Percentiles rank a stretch among this genome's conserved stretches.
phyloP scores from a whole-genome alignment of 2,113 vertebrate species.

The Silurus glanis region DNA sequence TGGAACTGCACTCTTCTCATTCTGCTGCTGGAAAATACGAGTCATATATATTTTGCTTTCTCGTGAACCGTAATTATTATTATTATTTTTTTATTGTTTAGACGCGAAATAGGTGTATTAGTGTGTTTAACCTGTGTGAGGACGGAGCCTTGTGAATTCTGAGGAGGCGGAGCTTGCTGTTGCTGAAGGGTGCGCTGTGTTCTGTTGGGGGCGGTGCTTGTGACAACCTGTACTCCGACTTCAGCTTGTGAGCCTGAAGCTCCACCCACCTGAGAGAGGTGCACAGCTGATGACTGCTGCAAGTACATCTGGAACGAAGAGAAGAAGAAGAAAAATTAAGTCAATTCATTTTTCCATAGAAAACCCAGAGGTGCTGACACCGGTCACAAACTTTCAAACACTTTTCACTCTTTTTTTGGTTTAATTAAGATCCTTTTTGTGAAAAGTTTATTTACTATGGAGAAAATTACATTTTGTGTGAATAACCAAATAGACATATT shows the following conservation, averaged over 20 bases:
- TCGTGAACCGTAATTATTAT: background rate
- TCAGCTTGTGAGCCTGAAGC: constrained; percentile 73
- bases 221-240: constrained; percentile 78
- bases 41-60: background rate
- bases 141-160: constrained; percentile 63
- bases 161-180: constrained; percentile 68
- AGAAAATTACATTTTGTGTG: too few species aligned
- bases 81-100: background rate
- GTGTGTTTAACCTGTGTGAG: constrained; percentile 66
- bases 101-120: background rate
- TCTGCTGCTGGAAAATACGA: background rate
- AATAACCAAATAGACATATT: too few species aligned
- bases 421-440: too few species aligned
- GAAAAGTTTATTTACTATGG: too few species aligned
- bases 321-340: background rate
- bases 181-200: constrained; percentile 62
- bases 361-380: background rate
- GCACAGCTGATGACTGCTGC: constrained; percentile 84
- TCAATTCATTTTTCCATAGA: too few species aligned
- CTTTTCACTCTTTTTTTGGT: too few species aligned
- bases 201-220: constrained; percentile 80
- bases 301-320: constrained; percentile 83
- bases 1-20: background rate
- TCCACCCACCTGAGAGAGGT: constrained; percentile 75
- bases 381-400: too few species aligned